Base-by-base conservation (phyloP, 2,888 invertebrate species). In the Timema podura region DNA sequence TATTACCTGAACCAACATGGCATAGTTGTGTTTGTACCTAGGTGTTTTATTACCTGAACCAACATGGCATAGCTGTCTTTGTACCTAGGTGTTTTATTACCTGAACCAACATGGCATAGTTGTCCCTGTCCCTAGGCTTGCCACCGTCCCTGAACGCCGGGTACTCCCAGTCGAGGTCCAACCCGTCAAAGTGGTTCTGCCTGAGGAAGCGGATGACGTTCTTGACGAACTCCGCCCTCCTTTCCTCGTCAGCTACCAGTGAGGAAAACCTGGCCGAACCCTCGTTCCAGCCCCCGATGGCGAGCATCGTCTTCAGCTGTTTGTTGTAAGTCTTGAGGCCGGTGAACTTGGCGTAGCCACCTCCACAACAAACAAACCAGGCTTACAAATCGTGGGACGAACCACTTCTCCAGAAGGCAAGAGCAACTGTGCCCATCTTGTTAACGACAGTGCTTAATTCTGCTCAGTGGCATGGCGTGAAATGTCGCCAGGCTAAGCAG, bases 271-370 rank as follows among this genome's bases (percentile, higher is more conserved):
- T 88, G 13, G 90, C 86, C 0, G 95, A 95, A 16, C 95, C 96
- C 81, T 96, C 96, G 81, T 96, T 96, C 96, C 96, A 96, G 0
- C 96, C 95, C 0, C 96, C 96, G 76, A 96, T 93, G 10, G 96
- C 96, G 75, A 96, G 85, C 83, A 96, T 82, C 0, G 95, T 95
- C 82, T 95, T 95, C 78, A 96, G 81, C 74, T 93, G 89, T 80
- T 93, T 94, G 82, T 96, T 96, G 84, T 95, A 95, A 0, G 94
- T 93, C 83, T 96, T 96, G 71, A 96, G 85, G 0, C 95, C 95
- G 54, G 91, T 95, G 82, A 96, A 96, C 83, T 96, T 96, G 44
- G 95, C 93, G 81, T 95, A 96, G 61, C 96, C 96, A 79, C 95
- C 95, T 95, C 76, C 45, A 75, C n/a, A n/a, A n/a, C n/a, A n/a